A percentile compares a stretch with the other conserved stretches of the same genome.
These are phyloP conservation scores for Listronotus bonariensis DNA, from an alignment of 1,140 invertebrate genomes.

Conservation along the genomic window DNA sequence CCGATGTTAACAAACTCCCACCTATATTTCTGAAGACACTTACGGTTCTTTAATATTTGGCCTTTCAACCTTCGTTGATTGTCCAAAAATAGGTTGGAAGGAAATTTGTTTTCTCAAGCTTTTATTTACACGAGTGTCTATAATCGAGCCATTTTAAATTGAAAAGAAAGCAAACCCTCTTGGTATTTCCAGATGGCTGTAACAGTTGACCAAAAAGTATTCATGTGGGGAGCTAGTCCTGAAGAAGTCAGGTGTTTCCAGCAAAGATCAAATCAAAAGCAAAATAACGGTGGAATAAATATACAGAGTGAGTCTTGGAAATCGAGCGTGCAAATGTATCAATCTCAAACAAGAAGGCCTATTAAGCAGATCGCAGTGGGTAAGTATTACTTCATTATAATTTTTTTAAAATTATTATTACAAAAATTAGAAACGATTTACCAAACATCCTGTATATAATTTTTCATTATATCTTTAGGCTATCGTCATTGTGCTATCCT, in stretches of 20 bases:
- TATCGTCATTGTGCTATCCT: slow-evolving; percentile 49
- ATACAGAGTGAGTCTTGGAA: slow-evolving; percentile 47
- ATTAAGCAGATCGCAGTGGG: slow-evolving; percentile 52
- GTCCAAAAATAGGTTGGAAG: no score
- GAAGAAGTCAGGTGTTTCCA: slow-evolving; percentile 67
- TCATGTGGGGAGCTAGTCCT: slow-evolving; percentile 79
- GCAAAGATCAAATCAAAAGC: slow-evolving; percentile 46
- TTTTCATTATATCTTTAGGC: neutral
- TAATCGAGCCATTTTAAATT: no score
- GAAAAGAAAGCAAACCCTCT: no score
- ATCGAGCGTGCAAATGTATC: slow-evolving; percentile 46
- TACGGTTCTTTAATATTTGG: no score
- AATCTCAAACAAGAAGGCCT: slow-evolving; percentile 40
- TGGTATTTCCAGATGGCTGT: slow-evolving; percentile 67
- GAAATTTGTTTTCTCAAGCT: no score
- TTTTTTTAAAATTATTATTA: neutral
- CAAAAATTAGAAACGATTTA: no score
- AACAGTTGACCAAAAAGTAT: slow-evolving; percentile 68
- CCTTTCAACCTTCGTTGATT: no score
- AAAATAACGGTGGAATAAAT: slow-evolving; percentile 29
- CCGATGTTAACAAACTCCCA: no score
- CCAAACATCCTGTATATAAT: neutral
- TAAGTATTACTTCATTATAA: slow-evolving; percentile 35
- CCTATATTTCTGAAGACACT: no score
- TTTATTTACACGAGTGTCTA: no score